phyloP scores from a whole-genome alignment of 2,797 vertebrate species.

The Trichosurus vulpecula region DNA sequence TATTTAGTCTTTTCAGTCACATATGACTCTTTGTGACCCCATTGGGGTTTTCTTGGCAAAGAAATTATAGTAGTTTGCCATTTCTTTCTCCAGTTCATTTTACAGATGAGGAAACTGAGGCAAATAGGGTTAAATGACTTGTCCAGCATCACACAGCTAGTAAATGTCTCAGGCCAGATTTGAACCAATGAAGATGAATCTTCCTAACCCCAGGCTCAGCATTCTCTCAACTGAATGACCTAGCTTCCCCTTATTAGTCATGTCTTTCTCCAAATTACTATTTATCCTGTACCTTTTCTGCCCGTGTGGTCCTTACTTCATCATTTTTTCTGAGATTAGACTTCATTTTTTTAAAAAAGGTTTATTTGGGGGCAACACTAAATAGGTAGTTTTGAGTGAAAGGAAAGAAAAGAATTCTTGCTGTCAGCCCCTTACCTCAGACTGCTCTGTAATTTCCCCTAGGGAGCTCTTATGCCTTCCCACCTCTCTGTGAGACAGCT shows the following conservation, averaged over 20 bases:
- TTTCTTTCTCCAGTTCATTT: no score
- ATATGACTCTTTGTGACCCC: no score
- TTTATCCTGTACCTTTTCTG: not conserved
- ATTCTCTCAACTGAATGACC: no score
- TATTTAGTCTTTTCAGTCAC: no score
- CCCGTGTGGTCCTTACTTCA: not conserved
- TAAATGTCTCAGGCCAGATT: not conserved
- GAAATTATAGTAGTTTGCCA: no score
- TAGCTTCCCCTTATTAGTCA: not conserved
- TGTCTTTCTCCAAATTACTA: not conserved
- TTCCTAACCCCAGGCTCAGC: not conserved
- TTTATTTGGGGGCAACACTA: constrained; percentile 40
- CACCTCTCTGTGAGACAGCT: constrained; percentile 43
- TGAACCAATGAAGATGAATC: not conserved
- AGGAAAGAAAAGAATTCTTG: constrained; percentile 41
- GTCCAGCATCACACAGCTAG: not conserved
- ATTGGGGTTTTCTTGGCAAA: no score
- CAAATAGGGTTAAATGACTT: not conserved
- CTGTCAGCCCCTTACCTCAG: not conserved
- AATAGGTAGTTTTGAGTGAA: constrained; percentile 38
- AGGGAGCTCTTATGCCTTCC: constrained; percentile 31
- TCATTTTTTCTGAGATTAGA: constrained; percentile 38
- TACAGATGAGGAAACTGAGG: no score
- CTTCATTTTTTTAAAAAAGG: constrained; percentile 35
- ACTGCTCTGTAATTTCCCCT: constrained; percentile 28